Evolutionary conservation across 2,888 invertebrate species (phyloP), one percentile per base, ranked within the genome.

Genomic region (Onthophagus sagittarius): DNA sequence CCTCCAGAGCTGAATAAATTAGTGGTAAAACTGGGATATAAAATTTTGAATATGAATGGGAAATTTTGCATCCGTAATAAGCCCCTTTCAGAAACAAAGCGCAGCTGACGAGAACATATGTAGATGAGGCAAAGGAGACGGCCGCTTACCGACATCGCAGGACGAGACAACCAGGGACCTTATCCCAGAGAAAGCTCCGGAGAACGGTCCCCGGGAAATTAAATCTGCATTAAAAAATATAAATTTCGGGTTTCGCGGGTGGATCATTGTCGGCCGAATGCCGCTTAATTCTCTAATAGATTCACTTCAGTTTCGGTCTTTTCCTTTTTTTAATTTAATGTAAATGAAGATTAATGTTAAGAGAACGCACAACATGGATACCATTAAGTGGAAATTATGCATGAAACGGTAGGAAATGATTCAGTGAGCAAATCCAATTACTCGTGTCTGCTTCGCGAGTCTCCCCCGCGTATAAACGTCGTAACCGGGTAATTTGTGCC

Each of bases 31-130:
- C 88, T 85, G 90, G 90, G 92, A 92, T 92, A 92, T 92, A 92
- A 93, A 93, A 93, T 93, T 93, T 93, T 92, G 93, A 93, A 93
- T 93, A 93, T 93, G 93, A 93, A 93, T 93, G 91, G 92, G 89
- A 90, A 90, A 91, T 92, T 93, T 93, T 92, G 92, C 92, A 93
- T 93, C 89, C 89, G 89, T 92, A 92, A 93, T 92, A 90, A 92
- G 91, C 88, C 89, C 89, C 88, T 89, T 89, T 88, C 86, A 84
- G 86, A 87, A 87, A 87, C 87, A 87, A 87, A 87, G 85, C 87
- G 82, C 85, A 85, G 86, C 86, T 87, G 87, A 87, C 87, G 86
- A 86, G 86, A 88, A 88, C 88, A 88, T 88, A 88, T 88, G 88
- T 88, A 88, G 88, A 88, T 88, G 85, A 87, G 86, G 82, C 74